Conservation (phyloP, 1,140 invertebrate genomes). For the Gryon sp. region DNA sequence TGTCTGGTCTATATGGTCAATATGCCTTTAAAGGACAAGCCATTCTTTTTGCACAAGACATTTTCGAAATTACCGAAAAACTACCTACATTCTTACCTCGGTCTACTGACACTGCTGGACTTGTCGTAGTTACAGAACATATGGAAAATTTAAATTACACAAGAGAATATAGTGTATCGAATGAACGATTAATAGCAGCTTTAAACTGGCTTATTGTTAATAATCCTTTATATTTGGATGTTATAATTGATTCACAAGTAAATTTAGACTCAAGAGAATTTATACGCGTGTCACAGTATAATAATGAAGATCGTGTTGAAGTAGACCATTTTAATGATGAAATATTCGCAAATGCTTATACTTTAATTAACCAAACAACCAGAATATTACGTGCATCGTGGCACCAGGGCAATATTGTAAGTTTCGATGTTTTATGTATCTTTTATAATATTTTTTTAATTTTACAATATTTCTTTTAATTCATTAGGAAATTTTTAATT, state of each 20-base stretch:
- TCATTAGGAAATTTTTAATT: constrained; percentile 7
- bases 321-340: too few species aligned
- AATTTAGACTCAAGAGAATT: constrained; percentile 1
- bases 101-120: neutral
- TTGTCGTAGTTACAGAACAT: constrained; percentile 1
- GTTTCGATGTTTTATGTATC: too few species aligned
- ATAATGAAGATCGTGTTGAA: neutral
- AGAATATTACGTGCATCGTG: too few species aligned
- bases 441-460: neutral
- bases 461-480: too few species aligned
- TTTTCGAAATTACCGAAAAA: constrained; percentile 1
- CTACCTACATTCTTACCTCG: constrained; percentile 9
- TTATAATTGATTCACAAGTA: neutral
- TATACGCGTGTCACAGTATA: neutral
- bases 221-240: constrained; percentile 7
- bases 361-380: too few species aligned
- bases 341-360: too few species aligned
- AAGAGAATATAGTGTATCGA: constrained; percentile 11
- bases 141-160: constrained; percentile 5
- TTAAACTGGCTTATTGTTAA: constrained; percentile 1
- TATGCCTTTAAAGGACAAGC: constrained; percentile 21
- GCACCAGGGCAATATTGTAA: too few species aligned
- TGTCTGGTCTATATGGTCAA: constrained; percentile 14
- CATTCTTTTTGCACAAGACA: too few species aligned
- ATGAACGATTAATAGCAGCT: neutral